Conservation (phyloP, 1,140 invertebrate genomes). For the Tetragnatha versicolor region DNA sequence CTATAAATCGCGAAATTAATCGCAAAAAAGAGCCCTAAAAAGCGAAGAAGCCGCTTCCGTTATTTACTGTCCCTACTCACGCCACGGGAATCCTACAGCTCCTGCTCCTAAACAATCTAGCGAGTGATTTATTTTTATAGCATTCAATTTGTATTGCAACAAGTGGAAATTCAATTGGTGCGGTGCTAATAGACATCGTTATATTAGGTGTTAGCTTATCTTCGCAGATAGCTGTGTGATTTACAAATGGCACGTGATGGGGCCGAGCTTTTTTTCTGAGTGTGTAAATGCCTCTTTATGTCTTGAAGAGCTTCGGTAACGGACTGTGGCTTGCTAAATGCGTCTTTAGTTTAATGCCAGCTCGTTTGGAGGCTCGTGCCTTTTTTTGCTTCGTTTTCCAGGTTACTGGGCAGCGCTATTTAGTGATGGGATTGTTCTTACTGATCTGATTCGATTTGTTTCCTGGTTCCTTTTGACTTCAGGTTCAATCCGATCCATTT, state of each 20-base stretch:
- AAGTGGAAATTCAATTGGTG: constrained; percentile 53
- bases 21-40: constrained; percentile 36
- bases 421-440: too few species aligned
- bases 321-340: too few species aligned
- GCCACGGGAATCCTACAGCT: constrained; percentile 23
- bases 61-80: constrained; percentile 46
- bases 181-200: constrained; percentile 47
- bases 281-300: too few species aligned
- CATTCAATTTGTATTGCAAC: constrained; percentile 54
- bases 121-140: constrained; percentile 52
- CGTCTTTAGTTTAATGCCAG: too few species aligned
- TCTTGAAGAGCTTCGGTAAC: too few species aligned
- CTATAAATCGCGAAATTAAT: constrained; percentile 45
- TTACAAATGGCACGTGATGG: constrained; percentile 44
- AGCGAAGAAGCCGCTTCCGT: constrained; percentile 5
- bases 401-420: too few species aligned
- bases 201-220: constrained; percentile 45
- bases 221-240: constrained; percentile 19
- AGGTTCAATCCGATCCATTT: too few species aligned
- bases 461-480: too few species aligned
- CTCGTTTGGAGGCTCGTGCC: too few species aligned
- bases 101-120: not conserved
- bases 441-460: too few species aligned
- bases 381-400: too few species aligned
- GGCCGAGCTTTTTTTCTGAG: not conserved